phyloP scores from a whole-genome alignment of 2,888 invertebrate genomes.

The Eupithecia abbreviata region DNA sequence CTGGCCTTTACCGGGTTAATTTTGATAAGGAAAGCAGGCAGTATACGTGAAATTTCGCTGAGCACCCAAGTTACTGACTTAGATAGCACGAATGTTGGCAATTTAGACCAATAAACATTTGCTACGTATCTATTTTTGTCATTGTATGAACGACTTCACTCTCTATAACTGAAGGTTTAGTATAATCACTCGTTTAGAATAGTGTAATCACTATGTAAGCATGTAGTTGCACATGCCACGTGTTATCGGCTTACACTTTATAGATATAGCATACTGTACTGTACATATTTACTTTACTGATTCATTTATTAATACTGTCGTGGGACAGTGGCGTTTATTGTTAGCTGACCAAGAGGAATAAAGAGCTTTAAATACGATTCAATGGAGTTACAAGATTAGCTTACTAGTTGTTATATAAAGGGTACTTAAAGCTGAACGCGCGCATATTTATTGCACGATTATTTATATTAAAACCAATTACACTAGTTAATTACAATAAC shows the following conservation, averaged over 20 bases:
- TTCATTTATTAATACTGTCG: not conserved
- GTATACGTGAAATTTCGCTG: slow-evolving; percentile 15
- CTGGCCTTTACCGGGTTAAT: not conserved
- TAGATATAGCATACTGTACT: slow-evolving; percentile 27
- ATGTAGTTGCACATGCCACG: slow-evolving; percentile 38
- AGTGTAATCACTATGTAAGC: slow-evolving; percentile 55
- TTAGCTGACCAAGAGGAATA: too few species aligned
- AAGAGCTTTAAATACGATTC: too few species aligned
- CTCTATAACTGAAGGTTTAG: slow-evolving; percentile 45
- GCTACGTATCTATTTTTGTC: slow-evolving; percentile 27
- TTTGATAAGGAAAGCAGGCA: not conserved
- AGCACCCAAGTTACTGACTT: slow-evolving; percentile 23
- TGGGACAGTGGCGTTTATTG: too few species aligned
- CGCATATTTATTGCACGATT: too few species aligned
- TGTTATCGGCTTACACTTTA: slow-evolving; percentile 31
- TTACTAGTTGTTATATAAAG: too few species aligned
- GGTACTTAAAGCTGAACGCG: too few species aligned
- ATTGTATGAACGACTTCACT: slow-evolving; percentile 31
- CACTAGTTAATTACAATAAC: too few species aligned
- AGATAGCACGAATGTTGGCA: slow-evolving; percentile 16
- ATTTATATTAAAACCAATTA: too few species aligned
- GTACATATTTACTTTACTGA: slow-evolving; percentile 4
- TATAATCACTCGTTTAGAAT: slow-evolving; percentile 47
- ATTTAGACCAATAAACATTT: slow-evolving; percentile 33
- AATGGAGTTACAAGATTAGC: too few species aligned